phyloP scores from a whole-genome alignment of 2,888 invertebrate genomes.

The Eustalomyia histrio region DNA sequence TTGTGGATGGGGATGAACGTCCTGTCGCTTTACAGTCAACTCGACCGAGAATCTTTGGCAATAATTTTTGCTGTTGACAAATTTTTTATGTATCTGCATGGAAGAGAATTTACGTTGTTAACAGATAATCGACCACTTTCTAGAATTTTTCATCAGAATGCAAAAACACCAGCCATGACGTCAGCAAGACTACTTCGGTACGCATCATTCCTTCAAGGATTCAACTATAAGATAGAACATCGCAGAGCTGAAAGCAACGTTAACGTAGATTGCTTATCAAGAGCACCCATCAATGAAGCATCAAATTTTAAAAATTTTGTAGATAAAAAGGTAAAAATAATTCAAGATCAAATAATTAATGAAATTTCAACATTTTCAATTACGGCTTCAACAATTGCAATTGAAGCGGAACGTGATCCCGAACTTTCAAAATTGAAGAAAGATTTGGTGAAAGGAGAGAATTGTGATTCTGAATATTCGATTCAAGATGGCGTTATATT shows the following conservation, averaged over 20 bases:
- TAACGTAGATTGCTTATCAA: slow-evolving; percentile 7
- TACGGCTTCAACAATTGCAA: slow-evolving; percentile 30
- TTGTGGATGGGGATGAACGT: neutral
- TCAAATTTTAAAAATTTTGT: neutral
- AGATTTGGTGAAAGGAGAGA: slow-evolving; percentile 24
- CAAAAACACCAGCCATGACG: no score
- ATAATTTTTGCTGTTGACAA: slow-evolving; percentile 36
- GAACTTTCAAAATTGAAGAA: slow-evolving; percentile 35
- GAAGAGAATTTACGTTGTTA: slow-evolving; percentile 29
- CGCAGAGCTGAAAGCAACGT: neutral
- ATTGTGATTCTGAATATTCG: neutral
- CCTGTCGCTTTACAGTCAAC: neutral
- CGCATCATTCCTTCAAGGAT: slow-evolving; percentile 12
- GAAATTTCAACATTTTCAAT: slow-evolving; percentile 42
- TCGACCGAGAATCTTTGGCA: slow-evolving; percentile 50
- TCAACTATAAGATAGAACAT: slow-evolving; percentile 8
- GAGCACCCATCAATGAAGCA: slow-evolving; percentile 6
- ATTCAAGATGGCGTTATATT: slow-evolving; percentile 51
- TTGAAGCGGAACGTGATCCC: slow-evolving; percentile 23
- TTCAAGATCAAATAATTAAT: no score
- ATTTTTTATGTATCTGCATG: slow-evolving; percentile 40
- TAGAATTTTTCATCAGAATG: no score
- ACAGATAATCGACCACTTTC: slow-evolving; percentile 53
- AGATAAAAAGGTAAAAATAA: neutral
- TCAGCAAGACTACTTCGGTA: no score